Evolutionary conservation across 2,113 vertebrate genomes (phyloP), one percentile per base, ranked within the genome.

Genomic region (Phyllopteryx taeniolatus): DNA sequence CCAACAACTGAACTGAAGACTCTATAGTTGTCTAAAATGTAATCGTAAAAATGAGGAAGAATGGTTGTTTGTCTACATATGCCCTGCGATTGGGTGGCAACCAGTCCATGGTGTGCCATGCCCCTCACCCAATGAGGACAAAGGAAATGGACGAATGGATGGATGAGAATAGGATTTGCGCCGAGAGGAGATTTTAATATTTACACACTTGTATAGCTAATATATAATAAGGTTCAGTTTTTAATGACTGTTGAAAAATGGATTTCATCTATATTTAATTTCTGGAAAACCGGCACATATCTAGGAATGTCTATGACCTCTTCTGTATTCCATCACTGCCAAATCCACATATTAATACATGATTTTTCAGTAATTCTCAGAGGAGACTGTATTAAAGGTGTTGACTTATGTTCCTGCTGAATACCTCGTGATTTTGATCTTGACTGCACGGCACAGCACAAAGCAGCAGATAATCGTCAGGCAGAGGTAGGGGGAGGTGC

Each of bases 191-290:
- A 15, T 49, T 49, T 49, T 17, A 49, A 14, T 5, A 49, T 49
- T 39, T 49, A 49, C 3, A 49, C 14, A 17, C 4, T 13, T 49
- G 47, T 49, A 14, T 49, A 56, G 4, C 1, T 22, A 3, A 31
- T 31, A 60, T 13, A 31, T 33, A n/a, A 54, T 22, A 43, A 7
- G 5, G 20, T n/a, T 19, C 62, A 0, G 19, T 43, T 44, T 57
- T 64, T 43, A 43, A 64, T n/a, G 17, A 22, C 8, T 13, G 39
- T 43, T 44, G 11, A 74, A 78, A 70, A 65, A 63, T 57, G 47
- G 61, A 54, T 88, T 87, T 92, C 80, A 90, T 88, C 73, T 83
- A 75, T 82, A 84, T 90, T 92, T 89, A 76, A 91, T 88, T 87
- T 86, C 63, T 17, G 67, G 46, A 75, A 76, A 78, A 70, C 19